These are phyloP conservation scores for Bombycilla garrulus DNA, from an alignment of 2,113 vertebrate genomes.

Conservation along the genomic window DNA sequence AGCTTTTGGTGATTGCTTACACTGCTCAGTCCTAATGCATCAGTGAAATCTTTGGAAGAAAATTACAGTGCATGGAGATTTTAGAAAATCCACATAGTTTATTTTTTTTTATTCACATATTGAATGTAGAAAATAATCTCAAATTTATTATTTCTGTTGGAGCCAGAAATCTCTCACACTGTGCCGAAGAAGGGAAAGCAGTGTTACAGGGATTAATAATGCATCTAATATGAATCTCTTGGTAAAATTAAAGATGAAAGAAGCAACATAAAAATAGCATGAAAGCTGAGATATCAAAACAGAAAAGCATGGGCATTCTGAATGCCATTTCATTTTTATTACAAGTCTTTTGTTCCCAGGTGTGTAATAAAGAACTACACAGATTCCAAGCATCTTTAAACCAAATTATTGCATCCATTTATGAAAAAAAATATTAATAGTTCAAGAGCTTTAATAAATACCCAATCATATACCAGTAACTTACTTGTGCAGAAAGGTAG, in stretches of 20 bases:
- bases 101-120: not conserved
- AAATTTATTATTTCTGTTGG: not conserved
- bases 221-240: conserved; percentile 30
- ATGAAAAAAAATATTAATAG: not conserved
- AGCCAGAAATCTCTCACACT: not conserved
- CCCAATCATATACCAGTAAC: not conserved
- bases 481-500: not conserved
- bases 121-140: conserved; percentile 41
- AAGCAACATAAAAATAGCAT: conserved; percentile 34
- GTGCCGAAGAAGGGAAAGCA: not conserved
- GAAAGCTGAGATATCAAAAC: conserved; percentile 17
- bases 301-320: conserved; percentile 5
- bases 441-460: not conserved
- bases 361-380: not conserved
- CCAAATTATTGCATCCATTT: not conserved
- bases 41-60: conserved; percentile 13
- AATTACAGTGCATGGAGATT: conserved; percentile 18
- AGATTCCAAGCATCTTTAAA: not conserved
- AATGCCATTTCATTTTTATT: conserved; percentile 7
- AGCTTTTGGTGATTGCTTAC: conserved; percentile 6
- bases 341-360: not conserved
- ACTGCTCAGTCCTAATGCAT: not conserved
- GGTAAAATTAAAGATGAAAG: conserved; percentile 53
- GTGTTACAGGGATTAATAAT: conserved; percentile 29
- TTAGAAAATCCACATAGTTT: conserved; percentile 17